Conservation (phyloP, 2,113 vertebrate genomes). For the Cettia cetti region DNA sequence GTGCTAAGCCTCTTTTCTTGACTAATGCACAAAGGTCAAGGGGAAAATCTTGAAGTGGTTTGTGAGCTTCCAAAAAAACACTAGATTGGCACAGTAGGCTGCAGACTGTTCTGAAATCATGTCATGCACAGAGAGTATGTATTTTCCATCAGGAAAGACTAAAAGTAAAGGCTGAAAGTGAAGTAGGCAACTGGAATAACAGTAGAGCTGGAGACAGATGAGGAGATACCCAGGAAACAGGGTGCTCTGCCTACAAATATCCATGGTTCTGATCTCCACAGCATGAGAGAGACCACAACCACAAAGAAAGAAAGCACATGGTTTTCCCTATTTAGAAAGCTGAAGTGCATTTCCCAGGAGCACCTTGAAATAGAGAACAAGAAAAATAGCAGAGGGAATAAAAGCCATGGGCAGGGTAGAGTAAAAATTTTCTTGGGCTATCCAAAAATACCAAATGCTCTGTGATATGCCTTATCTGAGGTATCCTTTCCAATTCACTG, state of each 20-base stretch:
- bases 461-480: accelerated
- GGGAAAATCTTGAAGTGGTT: background rate
- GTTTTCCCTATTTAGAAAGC: background rate
- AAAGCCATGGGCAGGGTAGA: background rate
- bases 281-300: background rate
- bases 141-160: background rate
- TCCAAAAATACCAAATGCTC: background rate
- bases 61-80: background rate
- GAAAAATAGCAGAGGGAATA: background rate
- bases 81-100: background rate
- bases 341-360: background rate
- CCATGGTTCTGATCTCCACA: background rate
- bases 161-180: background rate
- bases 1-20: background rate
- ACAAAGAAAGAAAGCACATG: background rate
- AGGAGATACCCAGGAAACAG: background rate
- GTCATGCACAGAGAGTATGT: background rate
- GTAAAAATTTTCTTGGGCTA: background rate
- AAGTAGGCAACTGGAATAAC: background rate
- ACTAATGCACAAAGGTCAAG: background rate
- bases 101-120: background rate
- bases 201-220: background rate
- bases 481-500: background rate
- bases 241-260: background rate
- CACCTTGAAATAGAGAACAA: background rate